phyloP scores from a whole-genome alignment of 2,113 vertebrate genomes.

The Ammodytes marinus region DNA sequence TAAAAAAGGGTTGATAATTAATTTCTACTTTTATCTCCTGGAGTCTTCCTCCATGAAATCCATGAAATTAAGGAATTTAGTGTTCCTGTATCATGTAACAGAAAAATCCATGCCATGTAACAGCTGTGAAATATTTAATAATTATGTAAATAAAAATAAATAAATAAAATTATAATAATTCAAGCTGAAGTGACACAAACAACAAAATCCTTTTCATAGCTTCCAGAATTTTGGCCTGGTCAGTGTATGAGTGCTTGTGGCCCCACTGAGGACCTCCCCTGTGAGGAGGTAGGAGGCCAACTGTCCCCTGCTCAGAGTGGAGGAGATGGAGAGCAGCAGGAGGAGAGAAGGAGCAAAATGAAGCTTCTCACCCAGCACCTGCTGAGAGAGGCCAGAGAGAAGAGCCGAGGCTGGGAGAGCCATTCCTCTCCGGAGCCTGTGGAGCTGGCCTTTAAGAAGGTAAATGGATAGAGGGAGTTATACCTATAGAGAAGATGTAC shows the following conservation, averaged over 20 bases:
- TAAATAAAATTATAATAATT: too few species aligned
- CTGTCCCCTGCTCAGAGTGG: background rate
- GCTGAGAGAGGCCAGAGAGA: conserved; percentile 79
- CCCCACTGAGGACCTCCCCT: conserved; percentile 8
- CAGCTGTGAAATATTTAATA: too few species aligned
- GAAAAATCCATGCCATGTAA: too few species aligned
- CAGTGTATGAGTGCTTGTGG: conserved; percentile 29
- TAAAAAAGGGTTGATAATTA: too few species aligned
- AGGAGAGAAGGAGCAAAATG: conserved; percentile 53
- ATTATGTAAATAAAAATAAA: too few species aligned
- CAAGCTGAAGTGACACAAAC: background rate
- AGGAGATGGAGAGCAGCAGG: conserved; percentile 52
- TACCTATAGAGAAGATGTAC: background rate
- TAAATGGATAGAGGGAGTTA: conserved; percentile 27
- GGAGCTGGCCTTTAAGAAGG: conserved; percentile 85
- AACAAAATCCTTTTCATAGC: conserved; percentile 54
- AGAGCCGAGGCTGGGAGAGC: conserved; percentile 75
- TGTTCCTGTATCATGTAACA: too few species aligned
- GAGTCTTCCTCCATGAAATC: too few species aligned
- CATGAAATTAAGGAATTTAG: too few species aligned
- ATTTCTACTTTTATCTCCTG: too few species aligned
- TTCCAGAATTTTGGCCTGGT: conserved; percentile 80
- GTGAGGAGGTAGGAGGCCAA: conserved; percentile 36
- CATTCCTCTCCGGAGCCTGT: conserved; percentile 76
- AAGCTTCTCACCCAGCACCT: conserved; percentile 75